Evolutionary conservation across 23 tunicate genomes (phyloP).

Genomic region (Phallusia fumigata): DNA sequence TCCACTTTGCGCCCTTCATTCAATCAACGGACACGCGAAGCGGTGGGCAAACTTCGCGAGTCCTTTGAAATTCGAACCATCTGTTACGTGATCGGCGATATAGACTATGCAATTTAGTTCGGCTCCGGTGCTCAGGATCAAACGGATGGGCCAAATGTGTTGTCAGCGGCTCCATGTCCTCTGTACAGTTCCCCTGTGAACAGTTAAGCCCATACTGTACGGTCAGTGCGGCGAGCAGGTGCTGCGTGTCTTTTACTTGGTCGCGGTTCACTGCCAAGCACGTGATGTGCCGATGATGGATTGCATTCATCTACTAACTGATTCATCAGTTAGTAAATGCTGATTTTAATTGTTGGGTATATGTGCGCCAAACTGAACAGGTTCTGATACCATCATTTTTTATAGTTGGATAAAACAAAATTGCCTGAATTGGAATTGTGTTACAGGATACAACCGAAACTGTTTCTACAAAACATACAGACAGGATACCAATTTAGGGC

Average conservation of each 20-base stretch:
- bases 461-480: no score
- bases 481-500: no score
- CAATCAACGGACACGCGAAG: conserved; percentile 13
- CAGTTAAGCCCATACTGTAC: background rate
- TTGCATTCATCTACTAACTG: no score
- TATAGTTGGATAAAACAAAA: no score
- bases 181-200: conserved; percentile 6
- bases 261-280: background rate
- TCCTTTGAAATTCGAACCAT: conserved; percentile 5
- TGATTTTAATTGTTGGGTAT: no score
- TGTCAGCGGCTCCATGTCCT: conserved; percentile 1
- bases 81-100: conserved; percentile 14
- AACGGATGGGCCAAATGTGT: conserved; percentile 2
- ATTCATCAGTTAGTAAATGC: no score
- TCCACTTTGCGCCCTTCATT: conserved; percentile 14
- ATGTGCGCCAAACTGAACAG: no score
- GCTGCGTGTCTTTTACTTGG: background rate
- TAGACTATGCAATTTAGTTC: conserved; percentile 14
- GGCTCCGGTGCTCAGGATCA: background rate
- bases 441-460: no score
- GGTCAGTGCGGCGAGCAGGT: conserved; percentile 8
- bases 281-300: background rate
- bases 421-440: no score
- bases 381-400: no score
- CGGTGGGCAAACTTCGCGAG: conserved; percentile 15